Evolutionary conservation across 1,140 invertebrate species (phyloP), one percentile per base, ranked within the genome.

Genomic region (Heliconius hewitsoni): DNA sequence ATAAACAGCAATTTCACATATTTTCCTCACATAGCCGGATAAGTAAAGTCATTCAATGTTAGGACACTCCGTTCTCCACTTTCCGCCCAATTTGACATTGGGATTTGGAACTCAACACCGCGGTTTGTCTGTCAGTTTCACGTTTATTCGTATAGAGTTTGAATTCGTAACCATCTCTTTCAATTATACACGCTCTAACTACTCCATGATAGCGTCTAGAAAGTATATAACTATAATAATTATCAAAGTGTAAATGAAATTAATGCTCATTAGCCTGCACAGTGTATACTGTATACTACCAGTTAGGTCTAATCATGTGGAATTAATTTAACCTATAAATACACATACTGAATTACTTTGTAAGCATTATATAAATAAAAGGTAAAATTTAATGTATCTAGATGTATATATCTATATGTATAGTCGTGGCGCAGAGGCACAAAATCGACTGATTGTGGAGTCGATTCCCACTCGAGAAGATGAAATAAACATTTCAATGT

Each of bases 211-310:
- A n/a, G 60, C 27, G 55, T 60, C 55, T n/a, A 60, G 55, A 60
- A 60, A 60, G 55, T 60, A 60, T 60, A 30, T 66, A 66, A 30
- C 30, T 66, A 27, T 66, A 66, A 30, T 30, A 66, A 66, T 66
- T 66, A 66, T 6, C 23, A 66, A 66, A 66, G 23, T 23, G 9
- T 66, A 66, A 66, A 27, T 30, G 13, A 66, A 66, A 30, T 18
- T 30, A 66, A 27, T 30, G 27, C 5, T 66, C 13, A 18, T 66
- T 66, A 66, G 27, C 27, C 60, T 13, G 27, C 18, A 57, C 55
- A 57, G 19, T 57, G 55, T 66, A 3, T 23, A 27, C 23, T 66
- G 55, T 66, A n/a, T n/a, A 27, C 23, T 66, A 13, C 23, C n/a
- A 66, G 60, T 66, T 18, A 30, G 27, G 60, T 66, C 9, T 66